phyloP scores from a whole-genome alignment of 1,140 invertebrate species.

The Palaemon carinicauda region DNA sequence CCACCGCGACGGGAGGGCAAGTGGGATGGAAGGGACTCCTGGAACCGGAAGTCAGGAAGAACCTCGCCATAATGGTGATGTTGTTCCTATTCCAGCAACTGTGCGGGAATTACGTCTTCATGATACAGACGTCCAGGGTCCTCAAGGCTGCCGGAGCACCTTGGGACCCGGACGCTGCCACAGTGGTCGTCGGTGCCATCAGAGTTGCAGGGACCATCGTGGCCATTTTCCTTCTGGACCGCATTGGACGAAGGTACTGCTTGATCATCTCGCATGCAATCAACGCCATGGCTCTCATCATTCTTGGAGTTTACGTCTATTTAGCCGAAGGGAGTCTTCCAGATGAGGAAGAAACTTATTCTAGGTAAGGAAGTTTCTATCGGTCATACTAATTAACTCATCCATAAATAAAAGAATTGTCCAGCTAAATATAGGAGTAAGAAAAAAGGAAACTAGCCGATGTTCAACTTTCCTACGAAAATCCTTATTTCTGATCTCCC shows the following conservation, averaged over 20 bases:
- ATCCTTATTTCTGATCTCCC: too few relatives aligned
- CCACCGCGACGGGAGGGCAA: not conserved
- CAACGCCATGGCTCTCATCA: not conserved
- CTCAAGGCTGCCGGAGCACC: not conserved
- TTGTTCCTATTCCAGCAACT: conserved; percentile 39
- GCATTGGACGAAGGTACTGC: conserved; percentile 1
- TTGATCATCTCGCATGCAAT: conserved; percentile 26
- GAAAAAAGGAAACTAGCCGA: too few relatives aligned
- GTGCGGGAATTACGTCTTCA: conserved; percentile 38
- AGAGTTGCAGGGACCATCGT: conserved; percentile 10
- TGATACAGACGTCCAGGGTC: conserved; percentile 25
- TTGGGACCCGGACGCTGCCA: conserved; percentile 10
- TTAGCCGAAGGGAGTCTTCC: not conserved
- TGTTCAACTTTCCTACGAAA: too few relatives aligned
- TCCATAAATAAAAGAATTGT: not conserved
- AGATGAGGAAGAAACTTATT: not conserved
- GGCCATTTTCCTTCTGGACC: not conserved
- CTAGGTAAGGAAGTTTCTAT: not conserved
- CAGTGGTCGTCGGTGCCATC: not conserved
- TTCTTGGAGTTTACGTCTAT: conserved; percentile 23
- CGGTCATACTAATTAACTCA: not conserved
- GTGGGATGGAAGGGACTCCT: conserved; percentile 9
- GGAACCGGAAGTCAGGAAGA: not conserved
- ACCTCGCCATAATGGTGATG: not conserved
- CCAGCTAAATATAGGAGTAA: too few relatives aligned